Evolutionary conservation across 2,113 vertebrate genomes (phyloP).

Genomic region (Thamnaconus septentrionalis): DNA sequence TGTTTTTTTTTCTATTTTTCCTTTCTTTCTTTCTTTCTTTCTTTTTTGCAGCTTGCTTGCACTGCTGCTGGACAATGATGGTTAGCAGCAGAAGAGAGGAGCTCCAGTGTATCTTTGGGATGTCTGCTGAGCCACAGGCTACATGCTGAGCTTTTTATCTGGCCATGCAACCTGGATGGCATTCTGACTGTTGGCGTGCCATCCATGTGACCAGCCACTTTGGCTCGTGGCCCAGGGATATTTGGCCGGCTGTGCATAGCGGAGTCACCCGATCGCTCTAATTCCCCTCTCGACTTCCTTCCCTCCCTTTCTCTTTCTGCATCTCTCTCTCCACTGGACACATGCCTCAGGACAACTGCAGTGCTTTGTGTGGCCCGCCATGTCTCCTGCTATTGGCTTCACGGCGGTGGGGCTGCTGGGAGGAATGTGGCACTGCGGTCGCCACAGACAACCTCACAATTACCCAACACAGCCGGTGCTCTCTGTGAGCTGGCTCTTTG

Average conservation of each 20-base stretch:
- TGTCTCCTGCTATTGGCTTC: constrained; percentile 48
- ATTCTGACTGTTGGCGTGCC: constrained; percentile 48
- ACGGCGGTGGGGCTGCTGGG: constrained; percentile 34
- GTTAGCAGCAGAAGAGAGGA: constrained; percentile 14
- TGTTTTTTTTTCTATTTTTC: not conserved
- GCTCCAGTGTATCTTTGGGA: constrained; percentile 32
- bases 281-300: constrained; percentile 48
- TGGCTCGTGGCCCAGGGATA: constrained; percentile 62
- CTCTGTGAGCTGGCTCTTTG: constrained; percentile 52
- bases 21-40: constrained; percentile 5
- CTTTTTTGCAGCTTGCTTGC: not conserved
- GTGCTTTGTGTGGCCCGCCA: constrained; percentile 59
- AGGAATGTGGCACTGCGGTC: constrained; percentile 45
- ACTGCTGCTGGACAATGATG: not conserved
- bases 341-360: constrained; percentile 63
- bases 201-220: constrained; percentile 47
- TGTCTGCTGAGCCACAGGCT: constrained; percentile 38
- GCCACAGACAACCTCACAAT: constrained; percentile 47
- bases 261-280: constrained; percentile 52
- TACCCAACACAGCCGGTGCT: constrained; percentile 37
- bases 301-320: not conserved
- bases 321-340: constrained; percentile 35
- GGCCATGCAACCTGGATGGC: constrained; percentile 64
- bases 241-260: constrained; percentile 52
- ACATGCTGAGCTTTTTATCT: constrained; percentile 62